Percentiles rank a stretch among this genome's conserved stretches.
Conservation (phyloP, 2,888 invertebrate species). For the Aricia artaxerxes region DNA sequence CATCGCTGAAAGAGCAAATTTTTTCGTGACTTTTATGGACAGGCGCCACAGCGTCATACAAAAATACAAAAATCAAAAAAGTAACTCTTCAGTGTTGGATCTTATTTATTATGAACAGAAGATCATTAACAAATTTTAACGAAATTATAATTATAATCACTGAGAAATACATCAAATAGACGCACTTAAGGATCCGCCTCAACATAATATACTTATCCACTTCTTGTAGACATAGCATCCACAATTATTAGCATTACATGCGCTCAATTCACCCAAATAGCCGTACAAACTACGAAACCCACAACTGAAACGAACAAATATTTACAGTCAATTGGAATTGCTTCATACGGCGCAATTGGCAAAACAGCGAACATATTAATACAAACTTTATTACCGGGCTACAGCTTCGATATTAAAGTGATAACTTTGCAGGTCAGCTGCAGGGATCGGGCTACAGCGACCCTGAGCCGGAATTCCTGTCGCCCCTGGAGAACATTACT, state of each 20-base stretch:
- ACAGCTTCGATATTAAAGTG: slow-evolving; percentile 30
- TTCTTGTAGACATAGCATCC: neutral
- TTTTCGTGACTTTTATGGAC: too few species aligned
- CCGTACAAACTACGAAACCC: neutral
- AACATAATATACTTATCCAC: neutral
- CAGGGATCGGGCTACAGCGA: slow-evolving; percentile 72
- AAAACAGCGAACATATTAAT: slow-evolving; percentile 28
- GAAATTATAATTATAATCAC: too few species aligned
- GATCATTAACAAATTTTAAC: too few species aligned
- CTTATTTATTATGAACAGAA: too few species aligned
- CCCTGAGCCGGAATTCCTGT: slow-evolving; percentile 88
- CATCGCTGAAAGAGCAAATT: too few species aligned
- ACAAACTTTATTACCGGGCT: slow-evolving; percentile 24
- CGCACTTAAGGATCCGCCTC: too few species aligned
- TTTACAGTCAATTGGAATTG: slow-evolving; percentile 24
- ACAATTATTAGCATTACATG: neutral
- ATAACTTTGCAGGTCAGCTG: slow-evolving; percentile 59
- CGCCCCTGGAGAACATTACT: slow-evolving; percentile 91
- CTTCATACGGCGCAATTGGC: slow-evolving; percentile 26
- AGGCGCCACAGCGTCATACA: too few species aligned
- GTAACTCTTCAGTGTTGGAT: too few species aligned
- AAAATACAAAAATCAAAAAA: too few species aligned
- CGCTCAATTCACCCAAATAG: neutral
- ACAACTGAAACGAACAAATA: slow-evolving; percentile 15
- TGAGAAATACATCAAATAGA: too few species aligned